phyloP scores from a whole-genome alignment of 2,797 vertebrate species.

The Gymnothorax javanicus region DNA sequence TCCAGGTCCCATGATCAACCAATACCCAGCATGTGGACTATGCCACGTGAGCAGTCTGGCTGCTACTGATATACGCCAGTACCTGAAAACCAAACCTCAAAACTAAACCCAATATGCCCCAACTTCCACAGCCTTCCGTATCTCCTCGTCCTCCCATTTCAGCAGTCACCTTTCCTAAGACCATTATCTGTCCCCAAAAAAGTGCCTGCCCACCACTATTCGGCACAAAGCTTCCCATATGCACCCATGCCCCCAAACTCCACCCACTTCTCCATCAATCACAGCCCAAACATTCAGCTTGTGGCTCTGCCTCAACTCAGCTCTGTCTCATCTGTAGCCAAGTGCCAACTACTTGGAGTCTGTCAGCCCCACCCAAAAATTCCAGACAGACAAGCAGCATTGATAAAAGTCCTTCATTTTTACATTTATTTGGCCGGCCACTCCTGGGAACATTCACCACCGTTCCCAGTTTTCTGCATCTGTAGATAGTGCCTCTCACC shows the following conservation, averaged over 20 bases:
- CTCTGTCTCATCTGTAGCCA: too few relatives aligned
- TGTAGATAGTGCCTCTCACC: too few relatives aligned
- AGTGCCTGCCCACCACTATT: background rate
- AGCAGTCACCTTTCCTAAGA: background rate
- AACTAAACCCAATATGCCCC: background rate
- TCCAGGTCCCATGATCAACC: background rate
- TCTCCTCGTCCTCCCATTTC: background rate
- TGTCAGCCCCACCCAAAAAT: too few relatives aligned
- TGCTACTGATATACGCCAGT: background rate
- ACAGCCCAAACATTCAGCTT: background rate
- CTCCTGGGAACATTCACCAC: too few relatives aligned
- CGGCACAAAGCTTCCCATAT: background rate
- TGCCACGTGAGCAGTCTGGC: background rate
- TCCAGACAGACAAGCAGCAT: too few relatives aligned
- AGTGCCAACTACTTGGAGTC: too few relatives aligned
- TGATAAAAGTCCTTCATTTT: too few relatives aligned
- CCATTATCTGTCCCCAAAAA: background rate
- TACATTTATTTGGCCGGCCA: too few relatives aligned
- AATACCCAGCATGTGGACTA: background rate
- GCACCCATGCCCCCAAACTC: background rate
- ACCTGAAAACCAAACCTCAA: background rate
- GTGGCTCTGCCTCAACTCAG: background rate
- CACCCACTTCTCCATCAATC: background rate
- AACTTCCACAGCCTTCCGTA: background rate
- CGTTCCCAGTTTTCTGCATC: too few relatives aligned